These are phyloP conservation scores for Aurelia sp. DNA, from an alignment of 30 jellyfish, hydroid and myxozoan genomes.

Conservation along the genomic window DNA sequence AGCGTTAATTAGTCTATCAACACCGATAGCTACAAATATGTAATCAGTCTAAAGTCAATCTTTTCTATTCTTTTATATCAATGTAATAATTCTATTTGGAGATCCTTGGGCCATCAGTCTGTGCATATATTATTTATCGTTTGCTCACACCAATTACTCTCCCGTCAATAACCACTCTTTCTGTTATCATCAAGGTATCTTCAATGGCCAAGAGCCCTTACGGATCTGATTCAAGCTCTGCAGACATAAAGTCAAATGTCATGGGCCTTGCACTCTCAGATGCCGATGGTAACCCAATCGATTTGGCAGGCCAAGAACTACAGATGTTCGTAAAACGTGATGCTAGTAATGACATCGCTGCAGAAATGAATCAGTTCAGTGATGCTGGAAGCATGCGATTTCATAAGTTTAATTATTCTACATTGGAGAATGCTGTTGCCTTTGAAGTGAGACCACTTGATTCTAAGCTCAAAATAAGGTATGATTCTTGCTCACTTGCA, in stretches of 20 bases:
- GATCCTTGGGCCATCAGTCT: too few species aligned
- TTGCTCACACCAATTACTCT: too few species aligned
- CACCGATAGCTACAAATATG: too few species aligned
- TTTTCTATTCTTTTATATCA: too few species aligned
- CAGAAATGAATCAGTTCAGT: slow-evolving; percentile 61
- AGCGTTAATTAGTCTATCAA: too few species aligned
- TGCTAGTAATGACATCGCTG: slow-evolving; percentile 53
- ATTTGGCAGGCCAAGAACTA: slow-evolving; percentile 87
- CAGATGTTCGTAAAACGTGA: slow-evolving; percentile 86
- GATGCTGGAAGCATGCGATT: slow-evolving; percentile 54
- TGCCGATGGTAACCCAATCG: slow-evolving; percentile 81
- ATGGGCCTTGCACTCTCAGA: slow-evolving; percentile 88
- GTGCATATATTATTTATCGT: too few species aligned
- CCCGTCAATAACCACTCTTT: too few species aligned
- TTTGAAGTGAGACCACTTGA: slow-evolving; percentile 89
- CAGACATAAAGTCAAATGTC: slow-evolving; percentile 82
- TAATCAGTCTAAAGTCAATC: too few species aligned
- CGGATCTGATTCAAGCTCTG: slow-evolving; percentile 68
- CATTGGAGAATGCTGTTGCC: slow-evolving; percentile 62
- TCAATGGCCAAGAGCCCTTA: slow-evolving; percentile 83
- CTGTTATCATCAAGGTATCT: slow-evolving; percentile 45
- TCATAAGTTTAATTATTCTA: slow-evolving; percentile 83
- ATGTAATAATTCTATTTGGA: too few species aligned
- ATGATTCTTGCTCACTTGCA: not conserved
- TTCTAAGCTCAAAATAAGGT: slow-evolving; percentile 52